These are phyloP conservation scores for Dinocampus coccinellae DNA, from an alignment of 2,888 invertebrate genomes.

Conservation along the genomic window DNA sequence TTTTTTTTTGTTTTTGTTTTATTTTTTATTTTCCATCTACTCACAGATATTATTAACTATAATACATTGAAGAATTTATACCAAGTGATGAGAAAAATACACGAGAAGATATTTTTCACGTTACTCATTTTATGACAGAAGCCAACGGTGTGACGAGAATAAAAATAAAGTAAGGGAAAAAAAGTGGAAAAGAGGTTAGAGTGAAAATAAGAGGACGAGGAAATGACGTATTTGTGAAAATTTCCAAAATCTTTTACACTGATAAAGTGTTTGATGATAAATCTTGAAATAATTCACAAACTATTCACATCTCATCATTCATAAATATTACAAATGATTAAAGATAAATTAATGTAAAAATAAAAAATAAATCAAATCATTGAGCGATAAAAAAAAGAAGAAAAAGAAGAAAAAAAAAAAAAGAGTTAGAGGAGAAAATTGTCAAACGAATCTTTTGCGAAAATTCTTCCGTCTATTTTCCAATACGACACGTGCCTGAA, in stretches of 20 bases:
- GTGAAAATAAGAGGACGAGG: too few species aligned
- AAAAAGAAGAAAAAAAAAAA: not conserved
- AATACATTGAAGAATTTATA: too few species aligned
- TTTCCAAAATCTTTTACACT: not conserved
- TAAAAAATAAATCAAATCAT: not conserved
- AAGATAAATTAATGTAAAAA: slow-evolving; percentile 28
- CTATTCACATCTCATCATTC: not conserved
- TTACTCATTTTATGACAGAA: slow-evolving; percentile 12
- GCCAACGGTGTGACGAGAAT: not conserved
- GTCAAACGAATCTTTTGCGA: slow-evolving; percentile 14
- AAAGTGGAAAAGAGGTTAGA: not conserved
- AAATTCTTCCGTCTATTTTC: slow-evolving; percentile 23
- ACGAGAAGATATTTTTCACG: slow-evolving; percentile 21
- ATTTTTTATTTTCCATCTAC: too few species aligned
- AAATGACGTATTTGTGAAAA: not conserved
- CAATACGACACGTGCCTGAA: slow-evolving; percentile 23
- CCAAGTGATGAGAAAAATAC: too few species aligned
- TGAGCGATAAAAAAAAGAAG: not conserved
- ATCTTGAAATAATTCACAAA: slow-evolving; percentile 18
- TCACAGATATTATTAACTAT: too few species aligned
- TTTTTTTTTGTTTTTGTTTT: too few species aligned
- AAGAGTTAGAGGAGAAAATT: slow-evolving; percentile 1
- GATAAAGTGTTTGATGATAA: slow-evolving; percentile 13
- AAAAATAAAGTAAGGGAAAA: not conserved
- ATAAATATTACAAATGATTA: slow-evolving; percentile 32